phyloP scores from a whole-genome alignment of 1,140 invertebrate species.

The Cydia strobilella region DNA sequence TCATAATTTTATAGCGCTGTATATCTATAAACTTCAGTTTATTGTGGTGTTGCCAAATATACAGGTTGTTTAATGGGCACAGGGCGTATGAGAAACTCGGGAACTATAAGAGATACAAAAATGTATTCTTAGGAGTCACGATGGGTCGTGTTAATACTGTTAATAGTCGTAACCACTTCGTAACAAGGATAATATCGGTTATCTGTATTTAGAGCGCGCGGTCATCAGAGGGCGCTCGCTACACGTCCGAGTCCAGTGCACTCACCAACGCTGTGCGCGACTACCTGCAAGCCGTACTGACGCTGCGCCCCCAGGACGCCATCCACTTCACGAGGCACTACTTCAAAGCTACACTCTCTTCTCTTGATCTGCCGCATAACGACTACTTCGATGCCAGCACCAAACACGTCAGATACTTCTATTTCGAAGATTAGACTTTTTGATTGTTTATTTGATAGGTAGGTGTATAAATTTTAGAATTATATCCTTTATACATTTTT shows the following conservation, averaged over 20 bases:
- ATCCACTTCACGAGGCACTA: conserved; percentile 82
- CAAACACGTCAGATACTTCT: conserved; percentile 71
- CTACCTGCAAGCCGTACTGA: conserved; percentile 81
- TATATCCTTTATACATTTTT: too few relatives aligned
- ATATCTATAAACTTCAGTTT: too few relatives aligned
- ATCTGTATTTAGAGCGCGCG: conserved; percentile 57
- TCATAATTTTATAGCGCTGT: too few relatives aligned
- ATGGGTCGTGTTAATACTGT: too few relatives aligned
- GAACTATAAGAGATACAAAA: too few relatives aligned
- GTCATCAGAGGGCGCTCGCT: conserved; percentile 76
- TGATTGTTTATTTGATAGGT: conserved; percentile 22
- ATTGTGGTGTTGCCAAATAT: too few relatives aligned
- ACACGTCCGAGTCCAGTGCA: conserved; percentile 80
- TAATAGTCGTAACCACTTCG: not conserved
- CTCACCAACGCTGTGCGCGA: conserved; percentile 81
- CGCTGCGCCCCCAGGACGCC: conserved; percentile 82
- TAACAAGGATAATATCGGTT: not conserved
- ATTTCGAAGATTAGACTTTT: conserved; percentile 61
- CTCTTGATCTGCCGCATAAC: conserved; percentile 73
- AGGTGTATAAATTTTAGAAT: conserved; percentile 24
- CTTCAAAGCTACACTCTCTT: conserved; percentile 77
- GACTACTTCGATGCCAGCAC: conserved; percentile 70
- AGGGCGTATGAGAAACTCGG: too few relatives aligned
- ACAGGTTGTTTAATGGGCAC: too few relatives aligned
- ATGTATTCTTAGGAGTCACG: too few relatives aligned